These are phyloP conservation scores for Astreopora myriophthalma DNA, from an alignment of 64 coral and sea anemone genomes.

Conservation along the genomic window DNA sequence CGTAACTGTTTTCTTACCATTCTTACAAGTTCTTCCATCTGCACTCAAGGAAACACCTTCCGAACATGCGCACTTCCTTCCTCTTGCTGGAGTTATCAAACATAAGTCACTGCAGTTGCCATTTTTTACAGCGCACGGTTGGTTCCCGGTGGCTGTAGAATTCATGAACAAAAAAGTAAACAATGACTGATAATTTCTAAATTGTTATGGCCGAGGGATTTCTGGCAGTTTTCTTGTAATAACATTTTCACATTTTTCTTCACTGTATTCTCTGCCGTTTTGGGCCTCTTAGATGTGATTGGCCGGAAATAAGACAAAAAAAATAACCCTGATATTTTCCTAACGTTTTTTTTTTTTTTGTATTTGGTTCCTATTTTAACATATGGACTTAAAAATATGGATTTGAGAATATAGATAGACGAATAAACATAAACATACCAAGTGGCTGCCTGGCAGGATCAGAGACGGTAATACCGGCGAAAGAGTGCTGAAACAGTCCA, in stretches of 20 bases:
- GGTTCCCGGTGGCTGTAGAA: background rate
- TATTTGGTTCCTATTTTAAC: background rate
- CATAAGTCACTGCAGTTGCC: slow-evolving; percentile 28
- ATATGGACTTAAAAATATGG: background rate
- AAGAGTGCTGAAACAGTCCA: background rate
- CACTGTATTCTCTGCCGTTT: too few species aligned
- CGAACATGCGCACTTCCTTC: slow-evolving; percentile 21
- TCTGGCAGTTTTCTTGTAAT: too few species aligned
- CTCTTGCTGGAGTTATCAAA: slow-evolving; percentile 3
- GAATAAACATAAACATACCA: background rate
- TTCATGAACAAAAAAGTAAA: too few species aligned
- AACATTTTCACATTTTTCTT: too few species aligned
- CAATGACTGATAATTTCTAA: too few species aligned
- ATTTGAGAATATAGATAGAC: background rate
- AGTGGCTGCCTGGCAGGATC: background rate
- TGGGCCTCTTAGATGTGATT: too few species aligned
- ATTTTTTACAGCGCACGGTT: background rate
- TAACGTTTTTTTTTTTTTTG: too few species aligned
- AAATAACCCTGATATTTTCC: too few species aligned
- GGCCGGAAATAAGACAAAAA: too few species aligned
- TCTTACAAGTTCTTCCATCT: slow-evolving; percentile 2
- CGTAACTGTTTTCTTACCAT: background rate
- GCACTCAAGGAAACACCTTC: background rate
- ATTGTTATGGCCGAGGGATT: too few species aligned
- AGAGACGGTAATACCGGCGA: background rate